Evolutionary conservation across 2,888 invertebrate species (phyloP).

Genomic region (Bugulina stolonifera): DNA sequence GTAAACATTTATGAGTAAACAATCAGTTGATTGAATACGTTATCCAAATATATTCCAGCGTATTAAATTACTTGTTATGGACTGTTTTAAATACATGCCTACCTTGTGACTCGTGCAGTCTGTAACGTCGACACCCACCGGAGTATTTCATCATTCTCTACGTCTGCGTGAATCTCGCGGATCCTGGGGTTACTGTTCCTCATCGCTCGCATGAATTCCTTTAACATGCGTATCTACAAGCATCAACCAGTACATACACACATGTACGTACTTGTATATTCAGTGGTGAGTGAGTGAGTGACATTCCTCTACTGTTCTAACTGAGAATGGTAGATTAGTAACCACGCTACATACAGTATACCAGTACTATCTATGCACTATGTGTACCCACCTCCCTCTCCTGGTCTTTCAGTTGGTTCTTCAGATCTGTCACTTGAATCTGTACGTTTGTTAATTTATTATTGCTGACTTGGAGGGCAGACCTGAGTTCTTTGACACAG

Average conservation of each 20-base stretch:
- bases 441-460: slow-evolving; percentile 79
- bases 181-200: slow-evolving; percentile 84
- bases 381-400: slow-evolving; percentile 67
- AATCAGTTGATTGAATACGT: no score
- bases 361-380: no score
- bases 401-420: slow-evolving; percentile 80
- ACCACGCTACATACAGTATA: no score
- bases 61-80: not conserved
- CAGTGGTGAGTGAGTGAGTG: no score
- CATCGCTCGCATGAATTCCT: slow-evolving; percentile 90
- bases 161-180: slow-evolving; percentile 84
- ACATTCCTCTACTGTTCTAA: no score
- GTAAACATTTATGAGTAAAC: no score
- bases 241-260: not conserved
- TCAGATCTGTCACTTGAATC: slow-evolving; percentile 77
- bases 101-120: slow-evolving; percentile 68
- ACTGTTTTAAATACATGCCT: not conserved
- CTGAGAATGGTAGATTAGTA: not conserved
- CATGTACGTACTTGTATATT: no score
- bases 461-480: slow-evolving; percentile 77
- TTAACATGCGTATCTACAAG: slow-evolving; percentile 30
- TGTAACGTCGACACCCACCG: slow-evolving; percentile 48
- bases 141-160: slow-evolving; percentile 48
- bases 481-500: slow-evolving; percentile 80
- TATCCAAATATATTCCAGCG: no score